Percentiles rank a stretch among this genome's conserved stretches.
These are phyloP conservation scores for Pyralis farinalis DNA, from an alignment of 2,888 invertebrate genomes.

Conservation along the genomic window DNA sequence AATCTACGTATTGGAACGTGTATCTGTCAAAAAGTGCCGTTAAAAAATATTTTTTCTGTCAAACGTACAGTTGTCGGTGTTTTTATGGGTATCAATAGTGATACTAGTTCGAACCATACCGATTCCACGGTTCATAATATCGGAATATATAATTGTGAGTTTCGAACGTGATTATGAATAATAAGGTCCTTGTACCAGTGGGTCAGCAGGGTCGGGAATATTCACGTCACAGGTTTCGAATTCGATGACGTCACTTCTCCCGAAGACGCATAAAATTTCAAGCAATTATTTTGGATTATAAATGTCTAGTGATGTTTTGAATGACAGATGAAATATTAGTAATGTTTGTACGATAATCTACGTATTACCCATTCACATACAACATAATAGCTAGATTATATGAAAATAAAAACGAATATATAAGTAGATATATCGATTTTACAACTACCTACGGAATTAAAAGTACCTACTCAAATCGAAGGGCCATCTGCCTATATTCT, in stretches of 20 bases:
- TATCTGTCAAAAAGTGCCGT: neutral
- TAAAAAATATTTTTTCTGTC: slow-evolving; percentile 6
- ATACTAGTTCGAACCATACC: slow-evolving; percentile 26
- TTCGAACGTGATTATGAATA: slow-evolving; percentile 32
- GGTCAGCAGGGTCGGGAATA: slow-evolving; percentile 13
- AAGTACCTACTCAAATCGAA: too few relatives aligned
- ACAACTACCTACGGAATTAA: too few relatives aligned
- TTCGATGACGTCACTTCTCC: neutral
- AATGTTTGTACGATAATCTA: too few relatives aligned
- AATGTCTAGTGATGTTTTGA: too few relatives aligned
- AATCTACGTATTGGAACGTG: slow-evolving; percentile 9
- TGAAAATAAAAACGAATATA: too few relatives aligned
- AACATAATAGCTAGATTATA: too few relatives aligned
- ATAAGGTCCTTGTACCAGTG: slow-evolving; percentile 32
- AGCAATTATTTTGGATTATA: too few relatives aligned
- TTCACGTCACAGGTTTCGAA: neutral
- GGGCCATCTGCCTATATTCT: too few relatives aligned
- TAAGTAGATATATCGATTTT: too few relatives aligned
- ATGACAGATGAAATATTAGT: too few relatives aligned
- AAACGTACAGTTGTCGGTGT: slow-evolving; percentile 36
- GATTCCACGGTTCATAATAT: slow-evolving; percentile 33
- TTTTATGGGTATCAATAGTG: slow-evolving; percentile 48
- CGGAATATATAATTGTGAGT: slow-evolving; percentile 54
- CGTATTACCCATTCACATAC: too few relatives aligned
- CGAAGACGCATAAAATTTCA: too few relatives aligned